Base-by-base conservation (phyloP, 2,797 vertebrate species). In the Aulostomus chinensis region DNA sequence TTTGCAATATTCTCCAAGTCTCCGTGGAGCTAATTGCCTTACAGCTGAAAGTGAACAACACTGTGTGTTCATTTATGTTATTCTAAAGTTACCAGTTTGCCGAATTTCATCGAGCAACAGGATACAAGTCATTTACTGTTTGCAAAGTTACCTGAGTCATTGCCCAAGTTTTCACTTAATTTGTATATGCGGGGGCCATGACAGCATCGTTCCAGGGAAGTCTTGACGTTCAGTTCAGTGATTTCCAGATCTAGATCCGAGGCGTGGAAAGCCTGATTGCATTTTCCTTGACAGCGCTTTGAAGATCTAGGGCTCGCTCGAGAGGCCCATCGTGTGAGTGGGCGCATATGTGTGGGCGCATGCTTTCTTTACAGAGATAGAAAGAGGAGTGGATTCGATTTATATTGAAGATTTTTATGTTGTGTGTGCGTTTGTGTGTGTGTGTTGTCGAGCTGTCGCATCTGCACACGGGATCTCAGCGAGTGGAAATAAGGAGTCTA, bases 221-320 rank as follows among this genome's bases (percentile, higher is more conserved):
- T n/a, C 11, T 57, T 77, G 26, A 24, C 33, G 31, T 33, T 69
- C 39, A 63, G 55, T 42, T 42, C 29, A 33, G 40, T 59, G 65
- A 57, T 78, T 68, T 74, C 67, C 35, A n/a, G 61, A 63, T 35
- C 55, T 38, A 54, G 47, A 52, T 71, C 59, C 35, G 31, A 77
- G 29, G n/a, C n/a, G n/a, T 41, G 34, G 61, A 60, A 68, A 75
- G 37, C 46, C 42, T 41, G 2, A 21, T 43, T 72, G 60, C 60
- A 7, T 58, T 69, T 68, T 63, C 51, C 61, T 62, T 71, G 50
- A 50, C 56, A 57, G 58, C 2, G 52, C 52, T 79, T 73, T 79
- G 54, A 68, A 76, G 75, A 78, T 76, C 67, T 71, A 65, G 67
- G 60, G 37, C 10, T n/a, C 56, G 41, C 39, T 70, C 30, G 29